These are phyloP conservation scores for Rhinichthys osculus DNA, from an alignment of 2,797 vertebrate species.

Conservation along the genomic window DNA sequence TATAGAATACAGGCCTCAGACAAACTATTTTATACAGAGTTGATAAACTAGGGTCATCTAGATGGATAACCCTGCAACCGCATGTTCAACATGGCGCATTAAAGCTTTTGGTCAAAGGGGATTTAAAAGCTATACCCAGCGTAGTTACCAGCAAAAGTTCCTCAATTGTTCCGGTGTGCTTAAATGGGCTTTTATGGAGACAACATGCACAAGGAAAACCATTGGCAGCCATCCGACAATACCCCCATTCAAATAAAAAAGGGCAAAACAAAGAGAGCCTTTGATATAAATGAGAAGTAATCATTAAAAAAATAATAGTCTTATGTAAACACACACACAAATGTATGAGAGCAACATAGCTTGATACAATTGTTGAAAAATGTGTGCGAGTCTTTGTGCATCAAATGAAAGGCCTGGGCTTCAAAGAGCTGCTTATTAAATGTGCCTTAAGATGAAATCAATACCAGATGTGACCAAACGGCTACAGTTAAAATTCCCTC, in stretches of 20 bases:
- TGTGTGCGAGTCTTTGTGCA: constrained; percentile 90
- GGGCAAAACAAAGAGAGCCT: constrained; percentile 38
- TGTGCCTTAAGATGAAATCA: constrained; percentile 92
- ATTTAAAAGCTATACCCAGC: neutral
- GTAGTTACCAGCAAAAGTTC: neutral
- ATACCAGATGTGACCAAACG: constrained; percentile 94
- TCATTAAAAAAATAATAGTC: constrained; percentile 68
- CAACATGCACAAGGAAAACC: constrained; percentile 8
- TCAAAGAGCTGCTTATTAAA: constrained; percentile 96
- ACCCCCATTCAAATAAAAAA: constrained; percentile 58
- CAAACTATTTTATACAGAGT: neutral
- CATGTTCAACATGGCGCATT: neutral
- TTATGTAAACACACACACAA: constrained; percentile 72
- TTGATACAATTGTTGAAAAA: constrained; percentile 92
- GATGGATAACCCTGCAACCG: neutral
- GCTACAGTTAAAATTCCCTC: constrained; percentile 83
- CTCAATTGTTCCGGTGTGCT: constrained; percentile 6
- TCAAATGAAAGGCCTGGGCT: constrained; percentile 92
- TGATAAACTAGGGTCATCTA: neutral
- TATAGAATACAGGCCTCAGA: constrained; percentile 24
- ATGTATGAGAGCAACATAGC: constrained; percentile 71
- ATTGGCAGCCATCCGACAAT: constrained; percentile 67
- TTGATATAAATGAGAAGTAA: constrained; percentile 64
- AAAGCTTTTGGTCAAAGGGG: neutral
- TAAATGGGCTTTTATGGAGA: constrained; percentile 12